Conservation (phyloP, 2,888 invertebrate genomes). For the Hydrotaea cyrtoneurina region DNA sequence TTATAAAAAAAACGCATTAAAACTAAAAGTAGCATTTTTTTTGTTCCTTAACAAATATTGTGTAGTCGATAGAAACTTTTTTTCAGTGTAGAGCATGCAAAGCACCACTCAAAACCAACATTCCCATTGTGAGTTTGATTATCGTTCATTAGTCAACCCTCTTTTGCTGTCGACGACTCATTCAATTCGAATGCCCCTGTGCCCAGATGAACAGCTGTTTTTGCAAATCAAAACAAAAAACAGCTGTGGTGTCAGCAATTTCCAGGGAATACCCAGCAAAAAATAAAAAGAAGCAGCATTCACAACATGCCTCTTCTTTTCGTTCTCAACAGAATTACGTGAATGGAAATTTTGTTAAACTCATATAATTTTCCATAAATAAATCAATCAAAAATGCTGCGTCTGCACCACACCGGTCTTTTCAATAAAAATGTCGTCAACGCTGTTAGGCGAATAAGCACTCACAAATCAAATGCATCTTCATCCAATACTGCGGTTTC, state of each 20-base stretch:
- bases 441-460: slow-evolving; percentile 16
- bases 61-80: no score
- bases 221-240: background rate
- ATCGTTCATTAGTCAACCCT: no score
- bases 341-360: slow-evolving; percentile 30
- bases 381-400: slow-evolving; percentile 46
- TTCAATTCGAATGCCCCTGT: no score
- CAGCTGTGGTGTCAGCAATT: background rate
- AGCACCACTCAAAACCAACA: no score
- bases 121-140: no score
- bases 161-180: no score
- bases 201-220: slow-evolving; percentile 3
- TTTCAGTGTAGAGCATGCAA: no score
- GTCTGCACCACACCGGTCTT: slow-evolving; percentile 43
- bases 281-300: slow-evolving; percentile 43
- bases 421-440: slow-evolving; percentile 82
- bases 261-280: background rate
- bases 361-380: background rate
- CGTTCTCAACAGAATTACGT: slow-evolving; percentile 53
- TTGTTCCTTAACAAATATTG: no score
- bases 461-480: slow-evolving; percentile 36
- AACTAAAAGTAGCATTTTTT: no score
- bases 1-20: no score
- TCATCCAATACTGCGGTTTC: slow-evolving; percentile 43
- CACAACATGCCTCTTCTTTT: slow-evolving; percentile 9